phyloP scores from a whole-genome alignment of 2,797 vertebrate genomes.

The Geotrypetes seraphini region DNA sequence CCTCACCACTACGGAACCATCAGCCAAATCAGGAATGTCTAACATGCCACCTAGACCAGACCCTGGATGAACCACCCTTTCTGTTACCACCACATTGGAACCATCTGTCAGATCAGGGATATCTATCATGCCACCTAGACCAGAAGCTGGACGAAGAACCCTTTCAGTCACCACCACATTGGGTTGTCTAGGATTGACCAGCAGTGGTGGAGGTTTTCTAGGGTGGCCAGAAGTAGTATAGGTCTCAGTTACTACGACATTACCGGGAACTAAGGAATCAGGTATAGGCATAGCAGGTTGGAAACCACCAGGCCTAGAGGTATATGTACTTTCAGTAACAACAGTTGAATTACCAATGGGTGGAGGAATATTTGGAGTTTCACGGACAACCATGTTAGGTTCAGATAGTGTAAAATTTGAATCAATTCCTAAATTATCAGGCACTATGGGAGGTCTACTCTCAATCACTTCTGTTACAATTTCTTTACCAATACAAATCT shows the following conservation, averaged over 20 bases:
- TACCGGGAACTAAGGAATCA: constrained; percentile 41
- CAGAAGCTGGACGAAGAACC: constrained; percentile 44
- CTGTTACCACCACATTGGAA: constrained; percentile 58
- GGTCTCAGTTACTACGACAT: constrained; percentile 48
- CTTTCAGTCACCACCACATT: constrained; percentile 51
- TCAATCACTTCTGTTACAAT: constrained; percentile 25
- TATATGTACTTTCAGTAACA: constrained; percentile 50
- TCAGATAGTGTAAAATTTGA: not conserved
- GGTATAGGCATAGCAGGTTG: constrained; percentile 35
- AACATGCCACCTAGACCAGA: constrained; percentile 16
- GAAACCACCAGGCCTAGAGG: constrained; percentile 29
- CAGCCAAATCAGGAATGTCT: constrained; percentile 51
- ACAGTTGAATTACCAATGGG: constrained; percentile 39
- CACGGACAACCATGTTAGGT: not conserved
- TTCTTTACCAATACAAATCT: constrained; percentile 56
- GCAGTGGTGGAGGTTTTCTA: constrained; percentile 13
- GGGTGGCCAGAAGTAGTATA: constrained; percentile 34
- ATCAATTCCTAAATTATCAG: constrained; percentile 1
- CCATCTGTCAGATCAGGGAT: constrained; percentile 50
- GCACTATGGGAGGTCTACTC: constrained; percentile 3
- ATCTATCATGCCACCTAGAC: constrained; percentile 35
- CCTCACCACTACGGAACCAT: constrained; percentile 53
- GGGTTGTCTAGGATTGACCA: constrained; percentile 39
- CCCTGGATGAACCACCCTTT: constrained; percentile 38
- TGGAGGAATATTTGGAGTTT: constrained; percentile 36